Conservation (phyloP, 1,140 invertebrate genomes). For the Neodiprion pinetum region DNA sequence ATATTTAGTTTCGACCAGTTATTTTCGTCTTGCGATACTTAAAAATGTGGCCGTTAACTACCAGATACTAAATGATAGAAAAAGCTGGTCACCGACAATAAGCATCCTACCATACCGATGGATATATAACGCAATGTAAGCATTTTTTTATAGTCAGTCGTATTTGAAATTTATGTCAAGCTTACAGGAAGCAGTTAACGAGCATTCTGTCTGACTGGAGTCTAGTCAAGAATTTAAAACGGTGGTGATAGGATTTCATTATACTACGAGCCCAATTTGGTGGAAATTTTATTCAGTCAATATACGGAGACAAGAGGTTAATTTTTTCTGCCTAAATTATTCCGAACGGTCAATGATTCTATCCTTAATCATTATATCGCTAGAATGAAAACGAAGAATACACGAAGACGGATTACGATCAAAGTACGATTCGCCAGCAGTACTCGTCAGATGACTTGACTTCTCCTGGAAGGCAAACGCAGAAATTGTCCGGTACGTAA, state of each 20-base stretch:
- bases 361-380: neutral
- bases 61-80: too few species aligned
- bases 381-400: neutral
- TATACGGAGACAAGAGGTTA: neutral
- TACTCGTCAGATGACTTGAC: too few species aligned
- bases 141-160: constrained; percentile 3
- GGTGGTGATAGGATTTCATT: neutral
- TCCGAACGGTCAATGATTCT: neutral
- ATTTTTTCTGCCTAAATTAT: neutral
- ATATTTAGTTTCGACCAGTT: too few species aligned
- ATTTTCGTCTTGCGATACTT: too few species aligned
- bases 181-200: neutral
- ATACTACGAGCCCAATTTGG: neutral
- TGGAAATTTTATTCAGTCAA: neutral
- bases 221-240: neutral
- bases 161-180: neutral
- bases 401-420: neutral
- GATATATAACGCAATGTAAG: neutral
- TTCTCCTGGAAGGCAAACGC: too few species aligned
- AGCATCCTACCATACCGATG: neutral
- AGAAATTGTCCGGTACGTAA: too few species aligned
- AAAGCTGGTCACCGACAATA: neutral
- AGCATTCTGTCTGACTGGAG: neutral
- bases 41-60: too few species aligned
- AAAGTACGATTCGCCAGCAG: neutral